These are phyloP conservation scores for Trichonephila clavipes DNA, from an alignment of 1,140 invertebrate genomes.

Conservation along the genomic window DNA sequence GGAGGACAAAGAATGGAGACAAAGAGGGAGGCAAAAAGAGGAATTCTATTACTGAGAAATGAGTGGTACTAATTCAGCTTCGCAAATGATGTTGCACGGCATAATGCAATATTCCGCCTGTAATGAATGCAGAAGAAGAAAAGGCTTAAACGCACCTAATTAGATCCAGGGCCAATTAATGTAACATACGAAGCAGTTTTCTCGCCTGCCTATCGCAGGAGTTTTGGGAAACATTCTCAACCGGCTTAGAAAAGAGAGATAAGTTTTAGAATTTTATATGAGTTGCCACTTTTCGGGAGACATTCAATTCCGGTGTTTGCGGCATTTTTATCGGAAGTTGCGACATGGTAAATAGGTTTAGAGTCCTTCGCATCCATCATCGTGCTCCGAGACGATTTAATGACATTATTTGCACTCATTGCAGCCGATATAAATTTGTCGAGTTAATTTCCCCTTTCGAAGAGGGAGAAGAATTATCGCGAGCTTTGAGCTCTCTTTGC, in stretches of 20 bases:
- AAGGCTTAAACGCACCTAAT: slow-evolving; percentile 75
- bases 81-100: slow-evolving; percentile 53
- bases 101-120: slow-evolving; percentile 72
- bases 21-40: slow-evolving; percentile 50
- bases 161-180: slow-evolving; percentile 75
- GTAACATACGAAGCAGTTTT: slow-evolving; percentile 59
- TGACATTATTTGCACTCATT: slow-evolving; percentile 71
- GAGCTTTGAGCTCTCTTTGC: slow-evolving; percentile 36
- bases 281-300: slow-evolving; percentile 52
- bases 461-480: slow-evolving; percentile 45
- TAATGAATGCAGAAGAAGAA: slow-evolving; percentile 75
- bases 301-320: slow-evolving; percentile 40
- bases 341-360: slow-evolving; percentile 73
- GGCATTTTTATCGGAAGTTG: slow-evolving; percentile 56
- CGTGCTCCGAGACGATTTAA: slow-evolving; percentile 56
- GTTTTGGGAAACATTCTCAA: slow-evolving; percentile 61
- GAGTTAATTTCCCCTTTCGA: slow-evolving; percentile 61
- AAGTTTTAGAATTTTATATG: slow-evolving; percentile 71
- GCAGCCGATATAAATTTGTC: slow-evolving; percentile 59
- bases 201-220: slow-evolving; percentile 53
- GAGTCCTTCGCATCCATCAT: slow-evolving; percentile 45
- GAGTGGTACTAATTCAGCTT: slow-evolving; percentile 71
- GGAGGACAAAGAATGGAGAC: slow-evolving; percentile 48
- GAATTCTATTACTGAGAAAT: slow-evolving; percentile 74
- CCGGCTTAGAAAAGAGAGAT: slow-evolving; percentile 37